Evolutionary conservation across 2,797 vertebrate genomes (phyloP).

Genomic region (Gymnothorax reevesii): DNA sequence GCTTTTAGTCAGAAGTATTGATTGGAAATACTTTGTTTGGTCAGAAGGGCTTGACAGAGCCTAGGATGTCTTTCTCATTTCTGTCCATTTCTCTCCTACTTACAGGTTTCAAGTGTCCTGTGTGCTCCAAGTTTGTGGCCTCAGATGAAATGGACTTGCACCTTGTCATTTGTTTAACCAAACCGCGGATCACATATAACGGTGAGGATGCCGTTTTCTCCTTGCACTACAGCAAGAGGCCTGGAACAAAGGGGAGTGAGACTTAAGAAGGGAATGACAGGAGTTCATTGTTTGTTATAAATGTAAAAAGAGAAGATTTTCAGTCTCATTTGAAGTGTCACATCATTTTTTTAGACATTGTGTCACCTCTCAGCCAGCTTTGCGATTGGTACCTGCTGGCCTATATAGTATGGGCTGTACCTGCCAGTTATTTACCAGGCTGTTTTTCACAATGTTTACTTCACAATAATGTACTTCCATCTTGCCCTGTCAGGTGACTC

Average conservation of each 20-base stretch:
- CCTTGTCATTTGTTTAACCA: conserved; percentile 96
- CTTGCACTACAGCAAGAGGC: neutral
- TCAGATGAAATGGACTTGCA: conserved; percentile 95
- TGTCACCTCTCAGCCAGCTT: neutral
- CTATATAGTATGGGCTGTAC: neutral
- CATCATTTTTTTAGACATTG: neutral
- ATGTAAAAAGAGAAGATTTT: neutral
- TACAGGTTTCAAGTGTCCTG: conserved; percentile 92
- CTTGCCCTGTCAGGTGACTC: neutral
- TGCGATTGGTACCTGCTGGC: neutral
- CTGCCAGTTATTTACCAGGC: neutral
- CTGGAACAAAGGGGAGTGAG: too few species aligned
- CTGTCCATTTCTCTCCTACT: neutral
- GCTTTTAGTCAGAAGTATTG: neutral
- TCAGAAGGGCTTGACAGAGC: neutral
- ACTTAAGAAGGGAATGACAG: neutral
- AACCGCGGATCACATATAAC: conserved; percentile 93
- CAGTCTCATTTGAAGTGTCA: conserved; percentile 1
- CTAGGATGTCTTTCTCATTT: neutral
- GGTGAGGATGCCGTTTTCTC: conserved; percentile 73
- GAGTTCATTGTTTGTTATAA: neutral
- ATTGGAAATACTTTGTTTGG: neutral
- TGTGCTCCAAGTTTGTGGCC: conserved; percentile 94
- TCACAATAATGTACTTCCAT: neutral
- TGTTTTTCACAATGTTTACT: neutral